phyloP scores from a whole-genome alignment of 2,797 vertebrate species.

The Bryconaethiops microstoma region DNA sequence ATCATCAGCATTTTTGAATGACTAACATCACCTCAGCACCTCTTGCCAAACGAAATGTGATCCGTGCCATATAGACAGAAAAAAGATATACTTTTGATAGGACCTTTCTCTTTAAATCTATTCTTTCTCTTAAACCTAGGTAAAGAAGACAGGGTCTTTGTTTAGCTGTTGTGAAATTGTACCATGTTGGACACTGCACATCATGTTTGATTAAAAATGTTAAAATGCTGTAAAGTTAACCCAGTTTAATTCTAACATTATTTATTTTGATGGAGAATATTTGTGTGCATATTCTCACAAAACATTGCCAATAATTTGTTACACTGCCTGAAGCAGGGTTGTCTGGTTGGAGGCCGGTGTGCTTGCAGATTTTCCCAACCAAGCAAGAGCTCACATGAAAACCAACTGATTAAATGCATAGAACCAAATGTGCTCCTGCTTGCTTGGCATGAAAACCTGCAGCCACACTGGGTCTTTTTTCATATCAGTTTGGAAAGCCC shows the following conservation, averaged over 20 bases:
- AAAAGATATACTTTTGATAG: conserved; percentile 33
- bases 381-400: too few relatives aligned
- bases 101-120: not conserved
- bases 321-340: conserved; percentile 2
- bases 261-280: too few relatives aligned
- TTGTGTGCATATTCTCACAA: not conserved
- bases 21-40: conserved; percentile 47
- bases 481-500: too few relatives aligned
- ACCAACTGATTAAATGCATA: too few relatives aligned
- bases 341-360: too few relatives aligned
- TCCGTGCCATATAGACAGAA: conserved; percentile 61
- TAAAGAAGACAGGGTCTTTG: conserved; percentile 35
- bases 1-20: conserved; percentile 57
- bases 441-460: too few relatives aligned
- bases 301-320: conserved; percentile 39
- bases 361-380: too few relatives aligned
- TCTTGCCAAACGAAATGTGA: conserved; percentile 60
- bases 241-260: not conserved
- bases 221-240: not conserved
- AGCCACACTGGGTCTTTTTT: too few relatives aligned
- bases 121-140: conserved; percentile 34
- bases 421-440: too few relatives aligned
- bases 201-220: not conserved
- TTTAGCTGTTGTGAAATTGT: not conserved
- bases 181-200: conserved; percentile 3